Evolutionary conservation across 2,797 vertebrate genomes (phyloP), one percentile per base, ranked within the genome.

Genomic region (Mallotus villosus): DNA sequence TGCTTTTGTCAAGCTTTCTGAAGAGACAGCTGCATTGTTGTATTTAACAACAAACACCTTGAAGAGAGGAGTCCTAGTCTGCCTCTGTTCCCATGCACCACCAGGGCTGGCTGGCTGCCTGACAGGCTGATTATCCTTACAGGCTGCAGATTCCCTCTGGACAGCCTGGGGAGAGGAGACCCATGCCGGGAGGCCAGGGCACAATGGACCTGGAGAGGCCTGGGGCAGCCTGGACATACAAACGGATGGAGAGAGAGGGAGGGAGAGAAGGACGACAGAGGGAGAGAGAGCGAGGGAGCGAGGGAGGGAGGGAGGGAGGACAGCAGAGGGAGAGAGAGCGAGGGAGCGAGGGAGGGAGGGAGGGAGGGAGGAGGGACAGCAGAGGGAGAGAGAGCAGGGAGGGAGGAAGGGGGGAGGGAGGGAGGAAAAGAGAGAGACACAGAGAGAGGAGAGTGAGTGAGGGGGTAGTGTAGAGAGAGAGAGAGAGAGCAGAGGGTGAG

Each of bases 11-110:
- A 94, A 92, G 93, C 93, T 96, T 96, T 96, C 95, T 95, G 95
- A 96, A 95, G 95, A 96, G 95, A 95, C 94, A 95, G 94, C 93
- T 93, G 94, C 95, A 96, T 95, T 95, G 95, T 96, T 95, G 94
- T 95, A 96, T 95, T 95, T 96, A 96, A 96, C 95, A 95, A 96
- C 95, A 96, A 96, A 96, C 95, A 96, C 95, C 95, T 95, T 95
- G 94, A 95, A 22, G 94, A 95, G 94, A 95, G 94, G 94, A 95
- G 93, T 93, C 94, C 94, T 87, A 94, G 94, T 16, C 93, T 94
- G 93, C 94, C 91, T 94, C 93, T 91, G 94, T 96, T 96, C 95
- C 95, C 95, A n/a, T n/a, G n/a, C n/a, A 96, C 95, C 95, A 95
- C 94, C 95, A 94, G 27, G 94, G 94, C 94, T 95, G 94, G 94